A percentile compares a stretch with the other conserved stretches of the same genome.
These are phyloP conservation scores for Orchesellides sinensis DNA, from an alignment of 2,888 invertebrate genomes.

Conservation along the genomic window DNA sequence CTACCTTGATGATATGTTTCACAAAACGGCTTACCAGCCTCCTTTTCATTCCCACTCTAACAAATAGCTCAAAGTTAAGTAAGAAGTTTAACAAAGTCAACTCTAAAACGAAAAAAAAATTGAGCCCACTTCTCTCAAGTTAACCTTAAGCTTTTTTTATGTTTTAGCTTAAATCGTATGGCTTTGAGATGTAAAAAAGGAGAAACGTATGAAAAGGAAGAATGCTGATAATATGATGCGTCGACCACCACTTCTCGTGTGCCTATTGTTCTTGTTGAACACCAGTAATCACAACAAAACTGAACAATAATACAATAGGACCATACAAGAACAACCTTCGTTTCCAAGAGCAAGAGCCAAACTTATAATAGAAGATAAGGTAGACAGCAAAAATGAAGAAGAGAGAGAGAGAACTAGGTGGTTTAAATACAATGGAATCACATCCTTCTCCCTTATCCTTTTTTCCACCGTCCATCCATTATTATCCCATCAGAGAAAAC, in stretches of 20 bases:
- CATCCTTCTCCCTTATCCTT: slow-evolving; percentile 24
- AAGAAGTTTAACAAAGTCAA: slow-evolving; percentile 67
- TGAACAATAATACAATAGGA: slow-evolving; percentile 57
- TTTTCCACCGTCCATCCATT: slow-evolving; percentile 55
- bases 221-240: slow-evolving; percentile 56
- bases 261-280: slow-evolving; percentile 67
- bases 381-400: not conserved
- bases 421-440: slow-evolving; percentile 64
- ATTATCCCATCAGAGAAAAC: slow-evolving; percentile 69
- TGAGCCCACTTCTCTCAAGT: slow-evolving; percentile 16
- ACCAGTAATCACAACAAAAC: slow-evolving; percentile 62
- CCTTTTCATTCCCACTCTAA: slow-evolving; percentile 73
- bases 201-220: not conserved
- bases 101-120: slow-evolving; percentile 25
- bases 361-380: too few species aligned
- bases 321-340: not conserved
- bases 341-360: not conserved
- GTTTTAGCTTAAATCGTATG: slow-evolving; percentile 39
- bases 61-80: slow-evolving; percentile 65
- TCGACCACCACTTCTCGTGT: slow-evolving; percentile 66
- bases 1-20: slow-evolving; percentile 75
- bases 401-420: slow-evolving; percentile 29
- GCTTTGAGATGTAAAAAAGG: slow-evolving; percentile 39
- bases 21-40: slow-evolving; percentile 68
- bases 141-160: slow-evolving; percentile 50